Evolutionary conservation across 2,888 invertebrate genomes (phyloP), one percentile per base, ranked within the genome.

Genomic region (Hypercompe scribonia): DNA sequence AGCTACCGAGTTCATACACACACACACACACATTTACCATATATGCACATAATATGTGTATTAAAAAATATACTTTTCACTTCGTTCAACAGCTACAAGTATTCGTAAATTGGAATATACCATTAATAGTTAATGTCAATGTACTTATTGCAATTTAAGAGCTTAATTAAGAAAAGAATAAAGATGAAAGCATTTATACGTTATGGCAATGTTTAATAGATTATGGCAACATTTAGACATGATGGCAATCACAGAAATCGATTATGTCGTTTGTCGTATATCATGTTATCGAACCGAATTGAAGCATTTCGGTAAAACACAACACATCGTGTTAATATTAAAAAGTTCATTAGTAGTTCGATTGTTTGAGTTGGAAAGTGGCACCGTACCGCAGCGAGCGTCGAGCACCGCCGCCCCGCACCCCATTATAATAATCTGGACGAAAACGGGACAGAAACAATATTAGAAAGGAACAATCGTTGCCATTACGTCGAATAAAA

Each of bases 401-500:
- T 75, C 71, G 70, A 74, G 70, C 81, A 71, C 80, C 71, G 77
- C 84, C 72, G 73, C 85, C 83, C 87, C 88, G 74, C 92, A 90
- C 93, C 92, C 94, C 88, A 93, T 93, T 91, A 92, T 90, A 91
- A 91, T 93, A 94, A 94, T 93, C 91, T 90, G 90, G 84, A 91
- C 86, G 89, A 87, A 90, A 94, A 89, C 88, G 91, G 87, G 94
- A 94, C 90, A 84, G 91, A 91, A 92, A 92, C 90, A 90, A 88
- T 89, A 93, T 94, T 93, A 94, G 93, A 94, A 92, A 88, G 90
- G 92, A 92, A 93, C 94, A 93, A 93, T 92, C 94, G 94, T 91
- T 91, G 93, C 94, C 93, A 95, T 95, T 95, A 95, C 92, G 94
- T 90, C 93, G 94, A 94, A 95, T 94, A 94, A 95, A 95, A 95